A percentile compares a stretch with the other conserved stretches of the same genome.
Evolutionary conservation across 2,888 invertebrate species (phyloP).

Genomic region (Eupithecia tripunctaria): DNA sequence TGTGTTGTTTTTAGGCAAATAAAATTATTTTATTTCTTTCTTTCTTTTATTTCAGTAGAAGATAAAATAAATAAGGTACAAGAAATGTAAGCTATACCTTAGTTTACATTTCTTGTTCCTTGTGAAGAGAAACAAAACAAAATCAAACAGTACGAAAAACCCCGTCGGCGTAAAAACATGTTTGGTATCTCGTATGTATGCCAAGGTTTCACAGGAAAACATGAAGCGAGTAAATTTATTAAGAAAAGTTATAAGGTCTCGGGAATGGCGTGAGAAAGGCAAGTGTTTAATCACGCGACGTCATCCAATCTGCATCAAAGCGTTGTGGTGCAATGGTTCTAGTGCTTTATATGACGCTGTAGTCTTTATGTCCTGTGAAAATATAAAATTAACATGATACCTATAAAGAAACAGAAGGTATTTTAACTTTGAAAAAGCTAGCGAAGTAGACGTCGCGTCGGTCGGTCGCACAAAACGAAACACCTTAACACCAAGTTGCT

Average conservation of each 20-base stretch:
- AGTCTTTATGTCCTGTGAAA: background rate
- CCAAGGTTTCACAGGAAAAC: slow-evolving; percentile 34
- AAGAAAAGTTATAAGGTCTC: slow-evolving; percentile 31
- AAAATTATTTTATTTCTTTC: too few species aligned
- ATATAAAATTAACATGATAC: too few species aligned
- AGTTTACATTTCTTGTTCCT: too few species aligned
- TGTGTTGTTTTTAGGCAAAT: too few species aligned
- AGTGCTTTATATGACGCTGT: background rate
- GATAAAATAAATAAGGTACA: background rate
- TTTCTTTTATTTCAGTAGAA: too few species aligned
- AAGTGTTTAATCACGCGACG: slow-evolving; percentile 42
- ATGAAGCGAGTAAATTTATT: slow-evolving; percentile 51
- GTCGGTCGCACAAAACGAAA: too few species aligned
- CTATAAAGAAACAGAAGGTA: background rate
- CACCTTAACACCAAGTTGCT: too few species aligned
- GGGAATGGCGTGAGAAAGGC: slow-evolving; percentile 35
- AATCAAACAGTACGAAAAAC: slow-evolving; percentile 12
- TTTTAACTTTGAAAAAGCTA: too few species aligned
- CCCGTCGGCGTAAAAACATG: slow-evolving; percentile 11
- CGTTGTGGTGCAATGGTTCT: background rate
- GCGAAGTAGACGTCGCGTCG: too few species aligned
- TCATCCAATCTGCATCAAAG: background rate
- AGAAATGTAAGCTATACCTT: slow-evolving; percentile 2
- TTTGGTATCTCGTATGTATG: slow-evolving; percentile 14
- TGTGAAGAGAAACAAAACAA: slow-evolving; percentile 11